Percentiles rank a stretch among this genome's conserved stretches.
Evolutionary conservation across 2,113 vertebrate species (phyloP).

Genomic region (Pollachius pollachius): DNA sequence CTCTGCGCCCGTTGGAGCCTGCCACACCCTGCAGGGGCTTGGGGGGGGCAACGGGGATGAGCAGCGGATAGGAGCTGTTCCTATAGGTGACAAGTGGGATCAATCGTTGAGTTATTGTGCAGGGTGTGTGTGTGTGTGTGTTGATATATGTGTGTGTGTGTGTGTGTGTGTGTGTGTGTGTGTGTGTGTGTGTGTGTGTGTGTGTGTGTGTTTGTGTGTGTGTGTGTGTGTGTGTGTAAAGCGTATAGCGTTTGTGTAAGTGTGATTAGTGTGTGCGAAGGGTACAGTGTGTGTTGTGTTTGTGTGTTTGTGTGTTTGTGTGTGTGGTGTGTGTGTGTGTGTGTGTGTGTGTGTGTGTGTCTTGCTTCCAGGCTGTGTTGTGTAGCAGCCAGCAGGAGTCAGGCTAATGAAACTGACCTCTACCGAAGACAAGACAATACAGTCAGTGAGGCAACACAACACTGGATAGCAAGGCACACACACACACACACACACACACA

Average conservation of each 20-base stretch:
- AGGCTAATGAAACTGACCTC: background rate
- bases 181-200: slow-evolving; percentile 11
- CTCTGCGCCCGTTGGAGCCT: too few relatives aligned
- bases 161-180: background rate
- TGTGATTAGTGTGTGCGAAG: background rate
- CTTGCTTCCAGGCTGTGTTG: background rate
- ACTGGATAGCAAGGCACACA: too few relatives aligned
- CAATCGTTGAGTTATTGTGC: too few relatives aligned
- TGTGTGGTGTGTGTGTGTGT: background rate
- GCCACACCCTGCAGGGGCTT: too few relatives aligned
- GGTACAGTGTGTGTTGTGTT: background rate
- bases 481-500: too few relatives aligned
- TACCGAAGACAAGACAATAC: too few relatives aligned
- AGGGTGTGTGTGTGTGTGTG: too few relatives aligned
- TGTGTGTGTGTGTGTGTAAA: slow-evolving; percentile 9
- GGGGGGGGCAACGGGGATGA: too few relatives aligned
- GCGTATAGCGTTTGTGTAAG: background rate
- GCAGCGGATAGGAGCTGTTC: too few relatives aligned
- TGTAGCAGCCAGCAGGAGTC: background rate
- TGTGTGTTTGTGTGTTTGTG: background rate
- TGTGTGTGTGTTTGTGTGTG: slow-evolving; percentile 7
- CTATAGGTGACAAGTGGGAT: too few relatives aligned
- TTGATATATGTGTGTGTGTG: slow-evolving; percentile 1
- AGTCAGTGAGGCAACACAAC: too few relatives aligned
- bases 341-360: background rate